These are phyloP conservation scores for Grammomys dolichurus DNA, from an alignment of 2,113 vertebrate species.

Conservation along the genomic window DNA sequence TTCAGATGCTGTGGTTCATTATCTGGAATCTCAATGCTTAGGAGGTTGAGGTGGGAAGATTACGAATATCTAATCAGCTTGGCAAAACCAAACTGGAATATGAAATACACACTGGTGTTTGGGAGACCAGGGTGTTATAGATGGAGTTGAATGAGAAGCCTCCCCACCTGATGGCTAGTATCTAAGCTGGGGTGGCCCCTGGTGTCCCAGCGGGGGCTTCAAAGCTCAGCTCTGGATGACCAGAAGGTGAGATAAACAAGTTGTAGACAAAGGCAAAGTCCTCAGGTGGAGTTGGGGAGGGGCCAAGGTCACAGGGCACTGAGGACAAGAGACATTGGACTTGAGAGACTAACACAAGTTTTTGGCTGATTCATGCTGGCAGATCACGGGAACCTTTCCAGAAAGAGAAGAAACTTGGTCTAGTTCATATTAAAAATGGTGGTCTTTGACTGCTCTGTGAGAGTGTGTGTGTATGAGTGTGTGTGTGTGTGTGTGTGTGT, in stretches of 20 bases:
- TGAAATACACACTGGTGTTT: background rate
- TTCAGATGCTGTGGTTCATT: too few relatives aligned
- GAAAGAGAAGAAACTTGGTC: background rate
- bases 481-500: too few relatives aligned
- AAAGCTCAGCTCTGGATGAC: background rate
- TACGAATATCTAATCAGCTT: background rate
- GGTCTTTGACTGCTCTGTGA: background rate
- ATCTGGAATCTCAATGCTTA: background rate
- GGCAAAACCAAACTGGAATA: background rate
- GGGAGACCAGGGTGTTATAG: background rate
- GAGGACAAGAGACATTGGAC: background rate
- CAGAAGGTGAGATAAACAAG: background rate
- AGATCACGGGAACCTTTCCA: background rate
- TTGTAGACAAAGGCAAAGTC: background rate
- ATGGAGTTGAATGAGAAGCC: background rate
- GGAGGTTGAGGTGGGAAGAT: background rate
- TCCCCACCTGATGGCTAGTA: background rate
- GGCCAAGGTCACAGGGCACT: background rate
- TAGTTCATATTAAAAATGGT: background rate
- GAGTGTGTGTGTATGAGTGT: too few relatives aligned
- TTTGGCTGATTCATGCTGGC: accelerated
- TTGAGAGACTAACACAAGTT: accelerated
- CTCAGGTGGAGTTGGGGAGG: background rate
- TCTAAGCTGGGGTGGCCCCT: background rate
- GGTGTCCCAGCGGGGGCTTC: background rate